Conservation (phyloP, 2,797 vertebrate genomes). For the Alosa sapidissima region DNA sequence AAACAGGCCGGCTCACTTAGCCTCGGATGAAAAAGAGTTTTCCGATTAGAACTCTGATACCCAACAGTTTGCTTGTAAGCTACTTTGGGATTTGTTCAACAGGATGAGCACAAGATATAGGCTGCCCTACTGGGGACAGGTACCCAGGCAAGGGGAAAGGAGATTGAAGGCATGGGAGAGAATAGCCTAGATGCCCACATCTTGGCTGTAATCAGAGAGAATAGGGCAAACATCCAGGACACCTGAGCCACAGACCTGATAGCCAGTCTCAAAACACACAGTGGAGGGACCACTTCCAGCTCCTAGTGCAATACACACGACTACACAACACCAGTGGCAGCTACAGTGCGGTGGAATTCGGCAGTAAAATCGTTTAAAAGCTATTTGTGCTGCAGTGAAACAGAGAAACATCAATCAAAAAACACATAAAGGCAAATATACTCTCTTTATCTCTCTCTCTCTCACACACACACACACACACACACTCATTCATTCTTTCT, state of each 20-base stretch:
- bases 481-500: not conserved
- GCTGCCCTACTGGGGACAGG: not conserved
- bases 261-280: not conserved
- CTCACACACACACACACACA: not conserved
- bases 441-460: not conserved
- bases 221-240: not conserved
- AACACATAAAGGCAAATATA: not conserved
- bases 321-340: not conserved
- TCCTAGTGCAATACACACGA: not conserved
- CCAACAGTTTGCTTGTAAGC: no score
- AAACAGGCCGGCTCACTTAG: no score
- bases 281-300: not conserved
- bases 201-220: not conserved
- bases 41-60: no score
- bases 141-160: no score
- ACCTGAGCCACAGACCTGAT: not conserved
- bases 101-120: not conserved
- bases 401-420: not conserved
- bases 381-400: not conserved
- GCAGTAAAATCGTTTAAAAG: not conserved
- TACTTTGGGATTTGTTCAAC: no score
- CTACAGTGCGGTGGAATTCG: not conserved
- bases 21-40: no score
- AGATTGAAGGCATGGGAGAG: not conserved
- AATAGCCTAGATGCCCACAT: not conserved